Evolutionary conservation across 2,888 invertebrate genomes (phyloP), one percentile per base, ranked within the genome.

Genomic region (Stegophylla sp.): DNA sequence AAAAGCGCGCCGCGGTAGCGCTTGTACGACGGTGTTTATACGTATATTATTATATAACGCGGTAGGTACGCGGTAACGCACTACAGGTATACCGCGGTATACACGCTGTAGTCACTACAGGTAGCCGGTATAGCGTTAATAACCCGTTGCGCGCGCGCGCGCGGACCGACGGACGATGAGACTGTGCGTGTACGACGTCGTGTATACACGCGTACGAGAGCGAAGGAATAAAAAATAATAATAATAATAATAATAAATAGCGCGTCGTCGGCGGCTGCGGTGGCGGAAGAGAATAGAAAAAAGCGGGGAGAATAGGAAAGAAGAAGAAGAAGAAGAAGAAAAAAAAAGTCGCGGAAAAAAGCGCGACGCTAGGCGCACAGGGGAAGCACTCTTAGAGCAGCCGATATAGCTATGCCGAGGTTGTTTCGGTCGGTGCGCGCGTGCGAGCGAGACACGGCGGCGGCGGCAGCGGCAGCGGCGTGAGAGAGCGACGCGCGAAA

Each of bases 401-500:
- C n/a, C n/a, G n/a, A n/a, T n/a, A n/a, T n/a, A n/a, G n/a, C n/a
- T n/a, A n/a, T n/a, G n/a, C n/a, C n/a, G n/a, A n/a, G n/a, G n/a
- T n/a, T n/a, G n/a, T n/a, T n/a, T n/a, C n/a, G 5, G 66, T 17
- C 23, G 28, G 43, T 1, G 4, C 13, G 23, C 12, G 48, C 56
- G 56, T 9, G 23, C 15, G 74, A 51, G 5, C 4, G 41, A n/a
- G 53, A 20, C 28, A 17, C 15, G 26, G 13, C 3, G n/a, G n/a
- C n/a, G n/a, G n/a, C n/a, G n/a, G n/a, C n/a, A n/a, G n/a, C n/a
- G n/a, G n/a, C n/a, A n/a, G n/a, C n/a, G n/a, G n/a, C n/a, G n/a
- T n/a, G 67, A 51, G 69, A 28, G 23, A 34, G 76, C 48, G 17
- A 56, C n/a, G 45, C 13, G 28, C n/a, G 28, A 61, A 61, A 56